These are phyloP conservation scores for Turritopsis rubra DNA, from an alignment of 30 jellyfish, hydroid and myxozoan species.

Conservation along the genomic window DNA sequence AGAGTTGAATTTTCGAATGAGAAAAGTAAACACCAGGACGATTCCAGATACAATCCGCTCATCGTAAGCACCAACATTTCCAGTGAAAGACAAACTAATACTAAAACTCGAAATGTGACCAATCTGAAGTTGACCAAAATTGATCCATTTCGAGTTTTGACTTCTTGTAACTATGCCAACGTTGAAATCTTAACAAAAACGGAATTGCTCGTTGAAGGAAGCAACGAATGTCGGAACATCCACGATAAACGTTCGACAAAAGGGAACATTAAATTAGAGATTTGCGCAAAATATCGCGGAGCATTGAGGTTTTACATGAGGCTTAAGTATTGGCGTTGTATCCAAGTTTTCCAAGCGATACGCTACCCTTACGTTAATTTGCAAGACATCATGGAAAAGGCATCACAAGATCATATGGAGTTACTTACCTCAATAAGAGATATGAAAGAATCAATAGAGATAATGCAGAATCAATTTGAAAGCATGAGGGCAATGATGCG, in stretches of 20 bases:
- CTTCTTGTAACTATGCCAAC: background rate
- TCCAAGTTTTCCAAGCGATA: background rate
- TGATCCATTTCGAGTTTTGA: background rate
- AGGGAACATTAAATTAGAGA: background rate
- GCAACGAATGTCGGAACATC: background rate
- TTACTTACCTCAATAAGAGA: background rate
- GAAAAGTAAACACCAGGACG: background rate
- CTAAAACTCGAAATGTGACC: background rate
- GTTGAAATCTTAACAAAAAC: background rate
- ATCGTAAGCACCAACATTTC: background rate
- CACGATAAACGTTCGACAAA: background rate
- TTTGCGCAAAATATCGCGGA: background rate
- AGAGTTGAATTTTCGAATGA: background rate
- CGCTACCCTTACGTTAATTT: conserved; percentile 23
- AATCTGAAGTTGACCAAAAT: background rate
- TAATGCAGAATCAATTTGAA: background rate
- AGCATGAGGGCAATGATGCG: background rate
- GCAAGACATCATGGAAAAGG: conserved; percentile 26
- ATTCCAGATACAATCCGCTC: background rate
- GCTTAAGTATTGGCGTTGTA: background rate
- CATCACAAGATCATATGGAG: conserved; percentile 6
- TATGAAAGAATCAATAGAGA: background rate
- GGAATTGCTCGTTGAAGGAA: background rate
- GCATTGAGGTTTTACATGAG: conserved; percentile 10
- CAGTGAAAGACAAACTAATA: background rate